Base-by-base conservation (phyloP, 2,888 invertebrate species). In the Caenorhabditis sp. region DNA sequence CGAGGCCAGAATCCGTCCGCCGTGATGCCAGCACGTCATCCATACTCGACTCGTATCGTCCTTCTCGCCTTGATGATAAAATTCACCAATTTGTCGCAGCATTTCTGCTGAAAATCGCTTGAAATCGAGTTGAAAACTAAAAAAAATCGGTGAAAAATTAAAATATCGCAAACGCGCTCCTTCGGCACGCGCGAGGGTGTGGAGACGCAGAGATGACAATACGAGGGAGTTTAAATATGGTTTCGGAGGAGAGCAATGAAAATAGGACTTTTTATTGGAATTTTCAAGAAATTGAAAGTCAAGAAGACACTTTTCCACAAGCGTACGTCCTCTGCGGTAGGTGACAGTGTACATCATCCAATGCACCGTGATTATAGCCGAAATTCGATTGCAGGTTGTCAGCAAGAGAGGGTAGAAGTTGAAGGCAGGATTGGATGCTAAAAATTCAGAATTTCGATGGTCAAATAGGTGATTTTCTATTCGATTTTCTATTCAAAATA, bases 11-110 rank as follows among this genome's bases (percentile, higher is more conserved):
- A 90, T 73, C 7, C 76, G 72, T 26, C 91, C 91, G n/a, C 70
- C 73, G 51, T 85, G 85, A 77, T 89, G 86, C 91, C 91, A 91
- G 24, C 77, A 76, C 22, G 87, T 73, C 76, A 87, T 83, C 91
- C 91, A 91, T 16, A 90, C 87, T 24, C 91, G 84, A 58, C 70
- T 61, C 12, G 85, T 54, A 16, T 59, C 44, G 38, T 68, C 63
- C 19, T 80, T 79, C 14, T 74, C 58, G 3, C 69, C 69, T 22
- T 77, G 69, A 28, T 77, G 77, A 63, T 70, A 77, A 54, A 70
- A 77, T 63, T 77, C 63, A 41, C 77, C 69, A 54, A 77, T 77
- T 77, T 77, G 77, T 14, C 54, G 77, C 63, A 77, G n/a, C 77
- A 77, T 77, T 76, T 68, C 5, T 14, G 35, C 68, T 72, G 72